Evolutionary conservation across 2,888 invertebrate species (phyloP).

Genomic region (Philereme transversata): DNA sequence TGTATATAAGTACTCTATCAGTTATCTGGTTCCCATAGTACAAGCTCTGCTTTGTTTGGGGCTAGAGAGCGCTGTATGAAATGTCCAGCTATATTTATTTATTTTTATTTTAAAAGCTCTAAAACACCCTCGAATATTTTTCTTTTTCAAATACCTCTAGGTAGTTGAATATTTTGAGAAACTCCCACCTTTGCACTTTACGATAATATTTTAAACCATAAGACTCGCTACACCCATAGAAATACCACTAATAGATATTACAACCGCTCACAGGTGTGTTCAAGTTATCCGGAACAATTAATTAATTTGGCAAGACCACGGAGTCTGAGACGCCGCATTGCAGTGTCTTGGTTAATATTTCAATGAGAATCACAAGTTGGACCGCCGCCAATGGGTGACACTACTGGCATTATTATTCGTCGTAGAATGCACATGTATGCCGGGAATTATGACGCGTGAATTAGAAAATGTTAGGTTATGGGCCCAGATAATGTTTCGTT

Average conservation of each 20-base stretch:
- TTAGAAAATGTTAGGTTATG: constrained; percentile 17
- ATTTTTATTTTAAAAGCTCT: too few species aligned
- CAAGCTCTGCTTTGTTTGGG: too few species aligned
- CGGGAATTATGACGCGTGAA: constrained; percentile 22
- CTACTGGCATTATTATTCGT: constrained; percentile 42
- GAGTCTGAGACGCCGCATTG: constrained; percentile 70
- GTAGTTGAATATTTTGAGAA: too few species aligned
- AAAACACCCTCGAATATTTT: too few species aligned
- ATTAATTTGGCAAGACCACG: constrained; percentile 57
- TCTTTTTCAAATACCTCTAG: too few species aligned
- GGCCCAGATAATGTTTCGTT: background rate
- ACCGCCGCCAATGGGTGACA: constrained; percentile 64
- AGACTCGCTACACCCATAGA: constrained; percentile 7
- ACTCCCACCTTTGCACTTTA: background rate
- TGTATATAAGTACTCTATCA: too few species aligned
- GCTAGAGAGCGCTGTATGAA: too few species aligned
- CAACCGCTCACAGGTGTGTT: constrained; percentile 24
- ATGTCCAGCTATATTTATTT: too few species aligned
- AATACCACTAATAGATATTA: constrained; percentile 17
- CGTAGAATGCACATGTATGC: constrained; percentile 39
- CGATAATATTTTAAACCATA: background rate
- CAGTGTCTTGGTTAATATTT: constrained; percentile 82
- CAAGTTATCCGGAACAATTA: constrained; percentile 40
- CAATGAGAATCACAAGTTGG: constrained; percentile 79
- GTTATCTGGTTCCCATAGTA: too few species aligned